A percentile compares a stretch with the other conserved stretches of the same genome.
Evolutionary conservation across 2,888 invertebrate species (phyloP).

Genomic region (Spisula subtruncata): DNA sequence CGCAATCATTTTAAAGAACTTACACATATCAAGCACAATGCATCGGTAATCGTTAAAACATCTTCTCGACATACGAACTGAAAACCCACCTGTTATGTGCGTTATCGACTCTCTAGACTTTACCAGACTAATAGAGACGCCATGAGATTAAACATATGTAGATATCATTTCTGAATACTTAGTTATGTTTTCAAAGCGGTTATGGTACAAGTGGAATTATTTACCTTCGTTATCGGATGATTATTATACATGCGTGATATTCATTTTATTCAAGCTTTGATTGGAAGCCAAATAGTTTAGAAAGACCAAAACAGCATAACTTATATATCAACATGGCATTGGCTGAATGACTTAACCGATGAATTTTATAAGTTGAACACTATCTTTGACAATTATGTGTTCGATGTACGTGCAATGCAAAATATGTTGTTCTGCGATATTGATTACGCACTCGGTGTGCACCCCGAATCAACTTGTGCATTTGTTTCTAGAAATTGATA

Average conservation of each 20-base stretch:
- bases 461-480: too few relatives aligned
- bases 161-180: conserved; percentile 20
- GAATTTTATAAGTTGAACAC: too few relatives aligned
- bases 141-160: conserved; percentile 31
- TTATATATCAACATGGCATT: too few relatives aligned
- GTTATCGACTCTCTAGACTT: conserved; percentile 1
- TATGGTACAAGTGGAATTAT: conserved; percentile 21
- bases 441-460: too few relatives aligned
- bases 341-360: too few relatives aligned
- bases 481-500: too few relatives aligned
- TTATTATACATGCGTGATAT: neutral
- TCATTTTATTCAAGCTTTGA: neutral
- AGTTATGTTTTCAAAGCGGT: conserved; percentile 15
- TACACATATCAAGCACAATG: neutral
- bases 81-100: neutral
- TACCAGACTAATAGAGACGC: neutral
- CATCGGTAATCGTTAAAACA: neutral
- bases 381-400: too few relatives aligned
- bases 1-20: neutral
- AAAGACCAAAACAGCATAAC: neutral
- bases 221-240: neutral
- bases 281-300: neutral
- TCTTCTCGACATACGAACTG: neutral
- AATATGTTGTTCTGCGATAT: too few relatives aligned
- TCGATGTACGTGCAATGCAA: too few relatives aligned